These are phyloP conservation scores for Fopius arisanus DNA, from an alignment of 1,140 invertebrate species.

Conservation along the genomic window DNA sequence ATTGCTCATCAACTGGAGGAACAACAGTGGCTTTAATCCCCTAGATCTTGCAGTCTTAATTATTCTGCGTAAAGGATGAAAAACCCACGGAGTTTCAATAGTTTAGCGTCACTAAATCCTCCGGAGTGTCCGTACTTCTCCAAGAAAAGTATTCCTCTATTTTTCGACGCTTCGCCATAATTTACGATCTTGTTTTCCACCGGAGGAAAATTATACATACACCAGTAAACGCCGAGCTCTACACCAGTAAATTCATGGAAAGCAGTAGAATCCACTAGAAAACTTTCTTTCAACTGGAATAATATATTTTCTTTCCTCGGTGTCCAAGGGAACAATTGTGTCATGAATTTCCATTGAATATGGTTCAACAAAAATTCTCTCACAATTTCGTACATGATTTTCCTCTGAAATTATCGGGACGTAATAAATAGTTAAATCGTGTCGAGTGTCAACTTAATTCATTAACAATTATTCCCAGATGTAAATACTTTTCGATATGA, in stretches of 20 bases:
- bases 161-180: conserved; percentile 5
- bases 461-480: too few species aligned
- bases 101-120: not conserved
- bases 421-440: too few species aligned
- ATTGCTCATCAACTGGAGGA: too few species aligned
- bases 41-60: too few species aligned
- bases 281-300: conserved; percentile 4
- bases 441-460: too few species aligned
- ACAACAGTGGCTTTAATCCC: too few species aligned
- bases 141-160: not conserved
- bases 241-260: conserved; percentile 20
- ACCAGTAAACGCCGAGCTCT: too few species aligned
- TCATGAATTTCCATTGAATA: not conserved
- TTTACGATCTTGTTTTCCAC: conserved; percentile 21
- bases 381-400: not conserved
- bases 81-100: not conserved
- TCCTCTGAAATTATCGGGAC: not conserved
- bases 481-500: too few species aligned
- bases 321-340: not conserved
- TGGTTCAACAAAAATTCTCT: conserved; percentile 34
- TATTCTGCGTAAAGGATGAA: too few species aligned
- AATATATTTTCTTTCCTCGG: not conserved
- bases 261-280: conserved; percentile 20
- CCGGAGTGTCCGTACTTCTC: not conserved
- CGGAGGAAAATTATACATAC: conserved; percentile 16